Conservation (phyloP, 1,140 invertebrate species). For the Temnothorax curvispinosus region DNA sequence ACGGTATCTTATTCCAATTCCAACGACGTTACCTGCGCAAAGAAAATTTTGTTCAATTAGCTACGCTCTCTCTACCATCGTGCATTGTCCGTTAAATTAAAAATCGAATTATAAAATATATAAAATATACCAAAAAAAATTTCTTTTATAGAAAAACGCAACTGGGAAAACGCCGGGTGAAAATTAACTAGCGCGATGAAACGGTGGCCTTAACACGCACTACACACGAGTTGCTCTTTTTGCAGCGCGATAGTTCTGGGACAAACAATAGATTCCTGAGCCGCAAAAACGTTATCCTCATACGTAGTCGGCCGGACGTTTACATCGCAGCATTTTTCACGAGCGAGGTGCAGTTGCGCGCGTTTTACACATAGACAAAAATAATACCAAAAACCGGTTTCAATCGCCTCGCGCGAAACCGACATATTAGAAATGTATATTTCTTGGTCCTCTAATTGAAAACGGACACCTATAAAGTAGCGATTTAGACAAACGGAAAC, state of each 20-base stretch:
- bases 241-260: slow-evolving; percentile 16
- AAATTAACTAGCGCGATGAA: slow-evolving; percentile 30
- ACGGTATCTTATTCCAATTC: neutral
- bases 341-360: slow-evolving; percentile 31
- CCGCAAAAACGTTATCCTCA: slow-evolving; percentile 45
- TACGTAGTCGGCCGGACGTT: slow-evolving; percentile 13
- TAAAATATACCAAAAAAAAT: neutral
- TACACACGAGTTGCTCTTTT: slow-evolving; percentile 10
- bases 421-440: slow-evolving; percentile 27
- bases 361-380: slow-evolving; percentile 50
- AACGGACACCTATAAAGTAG: neutral
- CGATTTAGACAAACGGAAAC: neutral
- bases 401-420: neutral
- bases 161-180: neutral
- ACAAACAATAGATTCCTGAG: slow-evolving; percentile 49
- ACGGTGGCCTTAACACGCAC: neutral
- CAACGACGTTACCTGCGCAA: neutral
- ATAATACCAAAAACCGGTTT: neutral
- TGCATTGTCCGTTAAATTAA: neutral
- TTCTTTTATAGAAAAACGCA: neutral
- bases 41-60: neutral
- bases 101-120: neutral
- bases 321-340: slow-evolving; percentile 50
- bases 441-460: neutral
- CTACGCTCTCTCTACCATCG: neutral